Base-by-base conservation (phyloP, 2,113 vertebrate genomes). In the Beaufortia kweichowensis region DNA sequence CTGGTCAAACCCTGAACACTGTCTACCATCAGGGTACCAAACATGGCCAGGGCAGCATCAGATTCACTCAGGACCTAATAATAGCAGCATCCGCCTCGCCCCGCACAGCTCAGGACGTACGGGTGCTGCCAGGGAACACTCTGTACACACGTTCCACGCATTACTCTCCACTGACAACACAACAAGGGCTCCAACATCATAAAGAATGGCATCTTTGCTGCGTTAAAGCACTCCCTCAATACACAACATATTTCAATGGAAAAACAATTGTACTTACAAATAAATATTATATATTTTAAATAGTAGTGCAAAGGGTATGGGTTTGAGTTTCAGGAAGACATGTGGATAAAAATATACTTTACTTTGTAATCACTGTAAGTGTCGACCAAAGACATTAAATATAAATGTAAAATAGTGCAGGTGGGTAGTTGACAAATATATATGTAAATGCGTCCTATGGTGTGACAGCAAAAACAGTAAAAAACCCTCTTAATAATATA, bases 21-120 rank as follows among this genome's bases (percentile, higher is more conserved):
- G 63, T 75, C 73, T 73, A 62, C 43, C 41, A 55, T 67, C 61
- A 41, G 56, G 48, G 43, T 71, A 67, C 82, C 82, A 83, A 83
- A 83, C 79, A 83, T 79, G 82, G 82, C 64, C 75, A 79, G 82
- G 73, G 59, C 28, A 67, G 69, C 57, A 35, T 63, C 41, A 50
- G 41, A 66, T 56, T 41, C 28, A 46, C 57, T 76, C 60, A 11
- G 67, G 26, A 35, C 26, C 82, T 83, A 83, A 81, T 78, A 81
- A 83, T 83, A 83, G 71, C 43, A n/a, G 12, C 55, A 55, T 41
- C 56, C 65, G 78, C 78, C 65, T 75, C 48, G 29, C 69, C 60
- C 39, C 29, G 64, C 75, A 64, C 48, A 53, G 24, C 70, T 46
- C 71, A 24, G 65, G 65, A 63, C 61, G 21, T 76, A 53, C 70